A percentile compares a stretch with the other conserved stretches of the same genome.
phyloP scores from a whole-genome alignment of 2,888 invertebrate genomes.

The Aphodius granarius region DNA sequence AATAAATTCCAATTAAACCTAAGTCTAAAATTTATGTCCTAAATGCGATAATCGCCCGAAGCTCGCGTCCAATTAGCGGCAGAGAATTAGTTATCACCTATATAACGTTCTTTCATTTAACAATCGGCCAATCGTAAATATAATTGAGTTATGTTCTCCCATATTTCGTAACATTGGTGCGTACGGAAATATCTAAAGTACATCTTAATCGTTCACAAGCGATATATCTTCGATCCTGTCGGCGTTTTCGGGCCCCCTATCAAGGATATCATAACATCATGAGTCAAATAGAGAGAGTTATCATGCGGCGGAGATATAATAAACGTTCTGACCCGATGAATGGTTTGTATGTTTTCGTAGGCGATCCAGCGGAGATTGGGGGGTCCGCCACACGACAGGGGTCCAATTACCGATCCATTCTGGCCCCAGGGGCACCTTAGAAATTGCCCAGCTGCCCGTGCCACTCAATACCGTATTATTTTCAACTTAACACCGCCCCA shows the following conservation, averaged over 20 bases:
- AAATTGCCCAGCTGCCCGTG: slow-evolving; percentile 30
- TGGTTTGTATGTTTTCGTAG: slow-evolving; percentile 10
- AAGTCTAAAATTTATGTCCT: background rate
- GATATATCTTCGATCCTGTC: slow-evolving; percentile 16
- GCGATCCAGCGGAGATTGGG: slow-evolving; percentile 35
- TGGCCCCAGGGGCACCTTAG: slow-evolving; percentile 35
- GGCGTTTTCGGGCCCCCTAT: slow-evolving; percentile 4
- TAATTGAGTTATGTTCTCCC: background rate
- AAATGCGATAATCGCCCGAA: background rate
- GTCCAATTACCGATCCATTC: slow-evolving; percentile 55
- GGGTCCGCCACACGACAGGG: slow-evolving; percentile 45
- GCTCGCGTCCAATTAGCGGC: background rate
- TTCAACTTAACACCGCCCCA: slow-evolving; percentile 42
- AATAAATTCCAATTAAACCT: background rate
- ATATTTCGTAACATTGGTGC: background rate
- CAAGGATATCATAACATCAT: slow-evolving; percentile 17
- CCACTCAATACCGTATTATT: slow-evolving; percentile 45
- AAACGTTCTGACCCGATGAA: background rate
- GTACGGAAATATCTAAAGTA: background rate
- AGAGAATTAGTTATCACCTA: background rate
- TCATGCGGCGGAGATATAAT: slow-evolving; percentile 4
- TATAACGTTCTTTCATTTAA: background rate
- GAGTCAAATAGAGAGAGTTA: slow-evolving; percentile 19
- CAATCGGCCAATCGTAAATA: background rate
- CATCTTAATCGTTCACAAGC: slow-evolving; percentile 16